Base-by-base conservation (phyloP, 2,888 invertebrate species). In the Desoria tigrina region DNA sequence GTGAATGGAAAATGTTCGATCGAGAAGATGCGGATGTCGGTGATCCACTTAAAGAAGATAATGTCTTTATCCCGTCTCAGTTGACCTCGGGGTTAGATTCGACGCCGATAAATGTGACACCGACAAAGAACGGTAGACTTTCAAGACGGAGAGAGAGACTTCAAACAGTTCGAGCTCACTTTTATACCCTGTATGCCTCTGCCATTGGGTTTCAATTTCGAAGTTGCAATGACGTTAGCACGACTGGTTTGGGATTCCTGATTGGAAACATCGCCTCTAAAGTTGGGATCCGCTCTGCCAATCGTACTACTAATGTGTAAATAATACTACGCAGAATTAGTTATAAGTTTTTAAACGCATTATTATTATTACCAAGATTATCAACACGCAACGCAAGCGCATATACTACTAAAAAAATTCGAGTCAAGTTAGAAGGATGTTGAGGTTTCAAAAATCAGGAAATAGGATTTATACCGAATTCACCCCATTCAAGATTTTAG, bases 221-320 rank as follows among this genome's bases (percentile, higher is more conserved):
- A 73, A 82, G 82, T 73, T 81, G 81, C 61, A 80, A 81, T 26
- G 84, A 84, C 27, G 81, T 82, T 45, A 66, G 68, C 42, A 54
- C 49, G 16, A 63, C 66, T 62, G 69, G 69, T 9, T 57, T 86
- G 23, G 81, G 84, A 27, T 81, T 82, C 63, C 76, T 86, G 24
- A 77, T 85, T 42, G 84, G 84, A 61, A 85, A 84, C 69, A 82
- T 85, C 74, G 84, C 84, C 16, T 85, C 84, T 74, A 85, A 84
- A 80, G 84, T 86, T 64, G 85, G 85, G 37, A 81, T 84, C 62
- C 77, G 77, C 55, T 66, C 74, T 23, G 66, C 74, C 27, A 68
- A 72, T 63, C 72, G 72, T 53, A 68, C 69, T 23, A 65, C 54
- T 3, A 54, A 53, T 49, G 9, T 53, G 2, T 53, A 23, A 50